Evolutionary conservation across 1,140 invertebrate species (phyloP).

Genomic region (Metopolophium dirhodum): DNA sequence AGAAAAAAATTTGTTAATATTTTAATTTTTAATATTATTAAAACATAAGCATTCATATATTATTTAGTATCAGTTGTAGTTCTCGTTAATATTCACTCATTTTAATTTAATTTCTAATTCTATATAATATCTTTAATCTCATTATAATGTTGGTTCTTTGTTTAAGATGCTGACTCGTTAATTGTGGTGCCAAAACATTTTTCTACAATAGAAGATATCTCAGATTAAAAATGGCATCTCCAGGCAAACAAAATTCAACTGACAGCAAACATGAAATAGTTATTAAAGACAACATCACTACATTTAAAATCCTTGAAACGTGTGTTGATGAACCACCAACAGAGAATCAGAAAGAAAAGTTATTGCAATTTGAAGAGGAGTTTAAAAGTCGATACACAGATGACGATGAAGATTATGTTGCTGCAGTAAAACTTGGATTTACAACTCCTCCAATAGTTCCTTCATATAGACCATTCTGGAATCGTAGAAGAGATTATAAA

Average conservation of each 20-base stretch:
- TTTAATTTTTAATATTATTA: no score
- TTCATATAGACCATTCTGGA: constrained; percentile 64
- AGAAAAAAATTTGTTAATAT: no score
- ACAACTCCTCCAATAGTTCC: constrained; percentile 66
- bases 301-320: constrained; percentile 58
- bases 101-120: neutral
- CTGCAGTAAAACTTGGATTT: constrained; percentile 62
- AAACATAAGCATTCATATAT: neutral
- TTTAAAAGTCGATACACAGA: constrained; percentile 67
- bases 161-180: constrained; percentile 52
- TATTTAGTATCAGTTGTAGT: neutral
- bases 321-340: constrained; percentile 60
- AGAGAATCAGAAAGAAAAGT: constrained; percentile 64
- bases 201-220: constrained; percentile 54
- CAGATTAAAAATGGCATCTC: constrained; percentile 59
- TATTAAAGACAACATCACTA: constrained; percentile 58
- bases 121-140: neutral
- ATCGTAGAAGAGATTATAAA: neutral
- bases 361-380: constrained; percentile 67
- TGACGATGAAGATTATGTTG: constrained; percentile 65
- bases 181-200: constrained; percentile 62
- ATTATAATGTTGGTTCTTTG: constrained; percentile 17
- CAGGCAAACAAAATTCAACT: neutral
- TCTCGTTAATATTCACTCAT: neutral
- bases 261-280: constrained; percentile 46